Evolutionary conservation across 35 echinoderm and acorn worm genomes (phyloP), one percentile per base, ranked within the genome.

Genomic region (Amphiura filiformis): DNA sequence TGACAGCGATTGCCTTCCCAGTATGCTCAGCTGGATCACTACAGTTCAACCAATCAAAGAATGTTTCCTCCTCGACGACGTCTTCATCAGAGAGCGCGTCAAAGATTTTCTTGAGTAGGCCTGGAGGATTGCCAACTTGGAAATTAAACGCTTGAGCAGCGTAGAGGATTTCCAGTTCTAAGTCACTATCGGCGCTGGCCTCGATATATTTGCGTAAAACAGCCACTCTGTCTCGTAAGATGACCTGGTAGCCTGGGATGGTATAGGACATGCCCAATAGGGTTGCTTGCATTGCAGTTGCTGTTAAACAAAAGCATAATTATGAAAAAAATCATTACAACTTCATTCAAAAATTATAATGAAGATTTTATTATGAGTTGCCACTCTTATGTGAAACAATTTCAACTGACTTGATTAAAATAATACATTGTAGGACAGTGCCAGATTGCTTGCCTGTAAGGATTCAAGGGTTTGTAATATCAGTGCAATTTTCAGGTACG

Each of bases 21-120:
- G 61, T 4, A 13, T 30, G 15, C 61, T 70, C 61, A 30, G 61
- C 15, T 13, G 61, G 28, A n/a, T 70, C 61, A 70, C 26, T 5
- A 70, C 61, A 70, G 61, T 70, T 70, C 28, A 70, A n/a, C 61
- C 61, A 70, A 70, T 70, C 61, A 70, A 70, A 70, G 26, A 70
- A 70, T 70, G 61, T 70, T 30, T 70, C 61, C 28, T 70, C 61
- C 28, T 70, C 61, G 2, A 15, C 61, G 2, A 70, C 61, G 26
- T 70, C 61, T 3, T 70, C 61, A 70, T 70, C 11, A 30, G 11
- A 70, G 61, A 70, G 44, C 44, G 61, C 61, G 28, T 70, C 61
- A 70, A 70, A 70, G 44, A 52, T 52, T 52, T 70, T 70, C 26
- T 4, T 70, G 15, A 15, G 26, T 30, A 70, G 26, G 26, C 61